Evolutionary conservation across 1,140 invertebrate genomes (phyloP).

Genomic region (Zaprionus capensis): DNA sequence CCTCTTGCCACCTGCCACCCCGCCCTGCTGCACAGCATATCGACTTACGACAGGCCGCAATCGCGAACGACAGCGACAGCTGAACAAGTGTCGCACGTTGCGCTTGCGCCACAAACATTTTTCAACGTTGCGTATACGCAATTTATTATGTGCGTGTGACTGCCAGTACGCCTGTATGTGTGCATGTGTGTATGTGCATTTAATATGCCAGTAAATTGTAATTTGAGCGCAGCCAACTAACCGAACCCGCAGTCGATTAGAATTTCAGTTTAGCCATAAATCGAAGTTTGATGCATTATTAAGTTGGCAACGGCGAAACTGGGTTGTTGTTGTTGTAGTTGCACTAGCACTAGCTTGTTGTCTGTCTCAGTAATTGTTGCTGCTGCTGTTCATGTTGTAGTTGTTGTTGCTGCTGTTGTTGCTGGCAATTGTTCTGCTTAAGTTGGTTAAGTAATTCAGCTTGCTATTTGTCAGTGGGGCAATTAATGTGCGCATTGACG

Average conservation of each 20-base stretch:
- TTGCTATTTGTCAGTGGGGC: conserved; percentile 73
- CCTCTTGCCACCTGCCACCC: background rate
- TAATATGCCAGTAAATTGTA: conserved; percentile 68
- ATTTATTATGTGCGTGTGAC: conserved; percentile 75
- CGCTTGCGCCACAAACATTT: conserved; percentile 79
- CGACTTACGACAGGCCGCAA: conserved; percentile 8
- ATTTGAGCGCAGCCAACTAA: conserved; percentile 60
- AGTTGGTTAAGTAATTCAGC: conserved; percentile 67
- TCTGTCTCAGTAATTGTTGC: conserved; percentile 20
- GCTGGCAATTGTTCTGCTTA: conserved; percentile 37
- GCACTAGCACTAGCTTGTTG: background rate
- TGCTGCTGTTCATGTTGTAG: background rate
- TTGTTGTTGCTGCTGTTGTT: conserved; percentile 18
- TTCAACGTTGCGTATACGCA: conserved; percentile 79
- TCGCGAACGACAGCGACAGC: conserved; percentile 38
- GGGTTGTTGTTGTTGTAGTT: conserved; percentile 56
- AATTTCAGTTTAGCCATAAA: conserved; percentile 70
- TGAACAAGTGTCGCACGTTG: conserved; percentile 72
- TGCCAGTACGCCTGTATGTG: conserved; percentile 4
- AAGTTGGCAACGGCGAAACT: conserved; percentile 56
- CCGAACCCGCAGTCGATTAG: conserved; percentile 55
- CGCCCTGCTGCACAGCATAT: background rate
- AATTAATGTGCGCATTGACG: conserved; percentile 61
- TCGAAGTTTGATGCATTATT: conserved; percentile 54
- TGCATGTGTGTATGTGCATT: conserved; percentile 20